A percentile compares a stretch with the other conserved stretches of the same genome.
Conservation (phyloP, 2,113 vertebrate genomes). For the Jaculus jaculus region DNA sequence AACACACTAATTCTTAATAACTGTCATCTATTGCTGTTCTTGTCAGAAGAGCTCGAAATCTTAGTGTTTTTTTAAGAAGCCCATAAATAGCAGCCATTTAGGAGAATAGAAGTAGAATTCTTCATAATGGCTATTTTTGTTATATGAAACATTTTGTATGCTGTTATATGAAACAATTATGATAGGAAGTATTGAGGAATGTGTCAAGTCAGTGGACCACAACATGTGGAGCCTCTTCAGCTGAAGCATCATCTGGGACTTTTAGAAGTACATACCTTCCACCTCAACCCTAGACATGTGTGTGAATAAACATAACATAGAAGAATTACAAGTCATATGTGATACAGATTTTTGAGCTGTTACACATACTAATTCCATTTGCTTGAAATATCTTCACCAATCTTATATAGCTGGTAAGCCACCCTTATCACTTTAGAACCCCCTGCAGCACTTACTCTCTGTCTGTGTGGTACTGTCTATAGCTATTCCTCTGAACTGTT, state of each 20-base stretch:
- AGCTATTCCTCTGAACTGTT: not conserved
- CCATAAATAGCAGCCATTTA: not conserved
- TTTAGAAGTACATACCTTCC: not conserved
- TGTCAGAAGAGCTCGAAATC: not conserved
- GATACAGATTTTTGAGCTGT: constrained; percentile 20
- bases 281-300: not conserved
- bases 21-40: not conserved
- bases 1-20: not conserved
- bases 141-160: not conserved
- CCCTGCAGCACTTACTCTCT: not conserved
- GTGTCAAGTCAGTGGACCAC: not conserved
- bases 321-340: not conserved
- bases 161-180: not conserved
- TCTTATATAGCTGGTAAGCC: not conserved
- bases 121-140: not conserved
- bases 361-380: not conserved
- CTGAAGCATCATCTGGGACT: not conserved
- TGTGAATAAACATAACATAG: not conserved
- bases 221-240: not conserved
- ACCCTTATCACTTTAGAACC: not conserved
- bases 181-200: not conserved
- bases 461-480: not conserved
- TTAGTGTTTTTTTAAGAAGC: not conserved
- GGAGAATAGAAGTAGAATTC: not conserved
- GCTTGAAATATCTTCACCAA: not conserved